Evolutionary conservation across 2,888 invertebrate genomes (phyloP), one percentile per base, ranked within the genome.

Genomic region (Patella ulyssiponensis): DNA sequence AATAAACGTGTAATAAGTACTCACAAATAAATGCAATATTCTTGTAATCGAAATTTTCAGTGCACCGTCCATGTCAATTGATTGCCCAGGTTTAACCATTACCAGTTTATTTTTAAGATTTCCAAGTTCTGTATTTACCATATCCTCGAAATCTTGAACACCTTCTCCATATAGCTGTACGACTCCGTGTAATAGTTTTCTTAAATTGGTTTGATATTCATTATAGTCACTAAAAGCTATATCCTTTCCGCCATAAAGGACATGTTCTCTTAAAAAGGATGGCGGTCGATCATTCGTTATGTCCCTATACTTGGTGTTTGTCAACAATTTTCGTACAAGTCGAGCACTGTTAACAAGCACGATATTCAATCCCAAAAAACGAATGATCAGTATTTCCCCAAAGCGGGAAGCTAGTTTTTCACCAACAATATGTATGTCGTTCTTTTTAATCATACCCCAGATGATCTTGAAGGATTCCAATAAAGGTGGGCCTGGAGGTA

Each of bases 201-300:
- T 64, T 64, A 64, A 64, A 23, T 64, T 64, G 64, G 23, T 20
- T 4, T 23, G 23, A 64, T 23, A 23, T 20, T 64, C 23, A 23
- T 64, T 64, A 64, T 64, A 64, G 12, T 64, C 64, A 64, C 23
- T 64, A 9, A 64, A 64, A 12, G 5, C 7, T 12, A 64, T 64
- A 20, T 64, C 64, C 4, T 64, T 20, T 3, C 64, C 64, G 23
- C 64, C 64, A 11, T 64, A 23, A 14, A 12, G 23, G 23, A 23
- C 20, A 17, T 64, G 23, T 11, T 64, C 64, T 14, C 15, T 64
- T 23, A 64, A 23, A 23, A 64, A 64, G 9, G 64, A 64, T 12
- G 64, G 64, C 14, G 64, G 64, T 64, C 64, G 64, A 23, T 64
- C 64, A 23, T 64, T 64, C 20, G 64, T 64, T 20, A 64, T 23